phyloP scores from a whole-genome alignment of 1,140 invertebrate genomes.

The Samia ricini region DNA sequence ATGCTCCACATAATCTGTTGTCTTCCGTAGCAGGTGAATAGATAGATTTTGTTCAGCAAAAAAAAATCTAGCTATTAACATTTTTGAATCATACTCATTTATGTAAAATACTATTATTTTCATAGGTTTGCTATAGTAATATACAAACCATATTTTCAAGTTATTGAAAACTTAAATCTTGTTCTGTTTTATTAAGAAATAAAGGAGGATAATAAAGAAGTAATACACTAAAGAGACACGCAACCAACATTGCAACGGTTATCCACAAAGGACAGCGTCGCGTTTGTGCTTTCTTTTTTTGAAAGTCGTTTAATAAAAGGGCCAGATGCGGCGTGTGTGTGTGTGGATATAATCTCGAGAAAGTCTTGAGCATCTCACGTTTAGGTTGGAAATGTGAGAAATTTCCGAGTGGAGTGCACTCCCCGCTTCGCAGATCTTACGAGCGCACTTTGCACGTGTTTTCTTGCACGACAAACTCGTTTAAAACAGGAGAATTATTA shows the following conservation, averaged over 20 bases:
- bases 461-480: slow-evolving; percentile 28
- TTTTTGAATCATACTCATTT: too few relatives aligned
- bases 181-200: background rate
- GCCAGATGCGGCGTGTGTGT: too few relatives aligned
- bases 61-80: too few relatives aligned
- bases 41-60: too few relatives aligned
- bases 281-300: slow-evolving; percentile 26
- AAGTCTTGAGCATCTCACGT: slow-evolving; percentile 27
- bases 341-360: slow-evolving; percentile 28
- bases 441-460: slow-evolving; percentile 27
- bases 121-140: too few relatives aligned
- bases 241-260: background rate
- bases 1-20: too few relatives aligned
- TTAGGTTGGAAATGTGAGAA: slow-evolving; percentile 39
- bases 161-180: background rate
- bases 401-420: slow-evolving; percentile 37
- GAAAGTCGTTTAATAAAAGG: slow-evolving; percentile 31
- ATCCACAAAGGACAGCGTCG: background rate
- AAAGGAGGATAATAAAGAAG: background rate
- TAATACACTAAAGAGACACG: background rate
- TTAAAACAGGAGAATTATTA: slow-evolving; percentile 32
- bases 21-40: too few relatives aligned
- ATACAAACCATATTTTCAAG: background rate
- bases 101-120: too few relatives aligned
- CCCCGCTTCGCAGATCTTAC: slow-evolving; percentile 17